These are phyloP conservation scores for Drosophila paramelanica DNA, from an alignment of 2,888 invertebrate species.

Conservation along the genomic window DNA sequence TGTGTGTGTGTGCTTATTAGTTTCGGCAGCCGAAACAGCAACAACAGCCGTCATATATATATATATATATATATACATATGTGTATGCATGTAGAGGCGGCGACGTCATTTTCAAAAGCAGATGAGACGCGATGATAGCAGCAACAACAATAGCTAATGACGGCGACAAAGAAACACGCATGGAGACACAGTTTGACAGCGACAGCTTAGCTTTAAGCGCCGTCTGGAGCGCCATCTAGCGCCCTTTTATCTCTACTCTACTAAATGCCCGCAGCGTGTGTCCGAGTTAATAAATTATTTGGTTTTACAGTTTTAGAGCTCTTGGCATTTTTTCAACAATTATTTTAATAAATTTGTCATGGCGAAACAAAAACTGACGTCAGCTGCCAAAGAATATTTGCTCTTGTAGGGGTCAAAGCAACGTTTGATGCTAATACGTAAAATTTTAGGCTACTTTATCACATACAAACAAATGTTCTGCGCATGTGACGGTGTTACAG, in stretches of 20 bases:
- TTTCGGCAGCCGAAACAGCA: conserved; percentile 37
- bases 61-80: too few species aligned
- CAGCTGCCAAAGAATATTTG: conserved; percentile 38
- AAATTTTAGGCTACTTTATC: conserved; percentile 26
- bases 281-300: conserved; percentile 17
- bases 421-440: conserved; percentile 22
- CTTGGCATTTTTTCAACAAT: conserved; percentile 21
- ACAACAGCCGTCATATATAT: conserved; percentile 28
- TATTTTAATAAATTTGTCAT: conserved; percentile 26
- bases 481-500: conserved; percentile 12
- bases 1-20: conserved; percentile 38
- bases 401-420: conserved; percentile 34
- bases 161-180: conserved; percentile 17
- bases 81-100: conserved; percentile 9
- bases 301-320: conserved; percentile 20
- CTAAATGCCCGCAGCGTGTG: not conserved
- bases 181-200: conserved; percentile 38
- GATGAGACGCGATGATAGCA: conserved; percentile 25
- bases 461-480: conserved; percentile 5
- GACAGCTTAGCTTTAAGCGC: conserved; percentile 7
- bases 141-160: conserved; percentile 27
- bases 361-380: conserved; percentile 46
- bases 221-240: conserved; percentile 36
- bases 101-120: conserved; percentile 66
- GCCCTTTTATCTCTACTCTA: conserved; percentile 4